phyloP scores from a whole-genome alignment of 2,888 invertebrate genomes.

The Dugesia japonica region DNA sequence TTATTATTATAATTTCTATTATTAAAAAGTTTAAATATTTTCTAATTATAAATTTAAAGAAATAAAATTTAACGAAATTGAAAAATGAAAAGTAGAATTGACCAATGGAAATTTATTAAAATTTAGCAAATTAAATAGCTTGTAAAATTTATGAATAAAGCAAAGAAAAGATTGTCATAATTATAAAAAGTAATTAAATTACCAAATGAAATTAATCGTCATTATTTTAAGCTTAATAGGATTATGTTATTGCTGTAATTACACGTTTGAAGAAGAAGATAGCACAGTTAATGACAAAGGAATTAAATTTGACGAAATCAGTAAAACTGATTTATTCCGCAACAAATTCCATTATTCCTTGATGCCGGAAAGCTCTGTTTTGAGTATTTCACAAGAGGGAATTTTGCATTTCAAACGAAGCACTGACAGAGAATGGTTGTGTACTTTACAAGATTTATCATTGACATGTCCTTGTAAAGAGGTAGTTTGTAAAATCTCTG shows the following conservation, averaged over 20 bases:
- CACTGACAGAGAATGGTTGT: neutral
- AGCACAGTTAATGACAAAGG: neutral
- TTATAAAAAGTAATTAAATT: neutral
- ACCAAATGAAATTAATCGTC: neutral
- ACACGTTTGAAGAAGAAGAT: neutral
- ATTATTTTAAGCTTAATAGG: neutral
- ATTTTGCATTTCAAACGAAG: neutral
- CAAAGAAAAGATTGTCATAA: neutral
- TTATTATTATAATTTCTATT: no score
- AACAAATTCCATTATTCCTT: neutral
- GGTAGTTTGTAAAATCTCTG: neutral
- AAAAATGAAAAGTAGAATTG: neutral
- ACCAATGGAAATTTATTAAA: neutral
- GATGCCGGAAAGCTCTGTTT: neutral
- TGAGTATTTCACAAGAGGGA: conserved; percentile 3
- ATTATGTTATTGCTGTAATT: neutral
- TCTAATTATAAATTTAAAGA: no score
- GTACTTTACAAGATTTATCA: neutral
- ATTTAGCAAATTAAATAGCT: neutral
- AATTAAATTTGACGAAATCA: neutral
- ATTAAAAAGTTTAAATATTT: no score
- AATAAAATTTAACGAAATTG: no score
- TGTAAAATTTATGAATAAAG: neutral
- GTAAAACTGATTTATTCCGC: neutral
- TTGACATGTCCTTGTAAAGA: neutral